These are phyloP conservation scores for Anoplius nigerrimus DNA, from an alignment of 2,888 invertebrate genomes.

Conservation along the genomic window DNA sequence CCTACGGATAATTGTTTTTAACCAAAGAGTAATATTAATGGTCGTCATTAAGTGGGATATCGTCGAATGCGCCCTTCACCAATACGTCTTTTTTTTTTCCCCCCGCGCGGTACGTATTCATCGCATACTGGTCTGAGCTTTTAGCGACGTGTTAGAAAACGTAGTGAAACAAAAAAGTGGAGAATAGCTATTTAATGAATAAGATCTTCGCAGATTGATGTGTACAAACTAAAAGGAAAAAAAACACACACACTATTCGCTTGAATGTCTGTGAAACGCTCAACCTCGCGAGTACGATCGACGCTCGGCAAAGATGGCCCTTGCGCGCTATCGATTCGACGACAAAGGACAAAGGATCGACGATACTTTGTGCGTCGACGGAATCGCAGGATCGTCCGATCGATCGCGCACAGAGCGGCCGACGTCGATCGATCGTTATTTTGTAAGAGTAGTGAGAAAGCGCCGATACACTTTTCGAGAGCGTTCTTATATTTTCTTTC, in stretches of 20 bases:
- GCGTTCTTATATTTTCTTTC: conserved; percentile 23
- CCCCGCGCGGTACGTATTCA: conserved; percentile 40
- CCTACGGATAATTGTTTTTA: conserved; percentile 65
- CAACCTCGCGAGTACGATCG: conserved; percentile 19
- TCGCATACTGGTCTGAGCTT: conserved; percentile 41
- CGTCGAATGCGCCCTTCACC: conserved; percentile 35
- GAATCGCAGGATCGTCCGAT: not conserved
- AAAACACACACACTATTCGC: conserved; percentile 44
- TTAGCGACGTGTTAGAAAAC: conserved; percentile 47
- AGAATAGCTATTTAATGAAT: conserved; percentile 47
- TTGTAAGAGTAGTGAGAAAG: conserved; percentile 19
- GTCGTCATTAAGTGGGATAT: conserved; percentile 33
- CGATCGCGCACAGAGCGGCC: conserved; percentile 1
- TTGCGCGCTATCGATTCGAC: conserved; percentile 10
- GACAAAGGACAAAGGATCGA: not conserved
- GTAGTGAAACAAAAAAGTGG: conserved; percentile 47
- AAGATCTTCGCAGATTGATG: conserved; percentile 47
- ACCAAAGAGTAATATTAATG: conserved; percentile 71
- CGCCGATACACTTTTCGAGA: conserved; percentile 13
- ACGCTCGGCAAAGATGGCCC: not conserved
- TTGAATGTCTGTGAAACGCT: conserved; percentile 60
- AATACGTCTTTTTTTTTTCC: conserved; percentile 37
- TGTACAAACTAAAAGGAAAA: conserved; percentile 43
- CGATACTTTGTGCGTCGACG: not conserved
- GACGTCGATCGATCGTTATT: conserved; percentile 16